Conservation (phyloP, 2,113 vertebrate genomes). For the Vulpes ferrilata region DNA sequence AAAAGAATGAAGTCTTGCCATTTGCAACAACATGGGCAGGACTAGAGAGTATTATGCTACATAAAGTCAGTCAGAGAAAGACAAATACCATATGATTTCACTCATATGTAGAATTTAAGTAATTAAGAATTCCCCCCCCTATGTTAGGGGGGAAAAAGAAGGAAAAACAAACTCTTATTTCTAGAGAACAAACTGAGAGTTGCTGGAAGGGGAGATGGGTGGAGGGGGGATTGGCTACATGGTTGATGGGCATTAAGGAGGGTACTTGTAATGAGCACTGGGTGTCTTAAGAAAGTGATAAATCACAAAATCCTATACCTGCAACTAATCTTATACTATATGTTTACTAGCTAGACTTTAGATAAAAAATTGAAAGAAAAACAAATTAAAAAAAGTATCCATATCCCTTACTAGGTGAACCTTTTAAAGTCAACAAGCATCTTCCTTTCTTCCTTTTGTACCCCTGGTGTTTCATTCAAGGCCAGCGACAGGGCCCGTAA, state of each 20-base stretch:
- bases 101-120: background rate
- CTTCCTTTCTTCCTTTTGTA: background rate
- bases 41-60: background rate
- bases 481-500: rapidly evolving
- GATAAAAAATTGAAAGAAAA: background rate
- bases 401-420: background rate
- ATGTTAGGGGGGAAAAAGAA: background rate
- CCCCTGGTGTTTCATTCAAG: background rate
- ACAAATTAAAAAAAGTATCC: background rate
- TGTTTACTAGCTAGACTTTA: background rate
- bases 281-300: background rate
- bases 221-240: background rate
- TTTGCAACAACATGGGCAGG: background rate
- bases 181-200: background rate
- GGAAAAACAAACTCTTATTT: background rate
- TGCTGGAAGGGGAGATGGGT: background rate
- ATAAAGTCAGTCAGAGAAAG: background rate
- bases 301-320: background rate
- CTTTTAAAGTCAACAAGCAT: background rate
- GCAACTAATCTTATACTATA: background rate
- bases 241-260: background rate
- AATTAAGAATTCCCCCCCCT: background rate
- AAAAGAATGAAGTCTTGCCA: background rate
- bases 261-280: background rate
- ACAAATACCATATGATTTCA: background rate